A percentile compares a stretch with the other conserved stretches of the same genome.
These are phyloP conservation scores for Atta cephalotes DNA, from an alignment of 1,140 invertebrate species.

Conservation along the genomic window DNA sequence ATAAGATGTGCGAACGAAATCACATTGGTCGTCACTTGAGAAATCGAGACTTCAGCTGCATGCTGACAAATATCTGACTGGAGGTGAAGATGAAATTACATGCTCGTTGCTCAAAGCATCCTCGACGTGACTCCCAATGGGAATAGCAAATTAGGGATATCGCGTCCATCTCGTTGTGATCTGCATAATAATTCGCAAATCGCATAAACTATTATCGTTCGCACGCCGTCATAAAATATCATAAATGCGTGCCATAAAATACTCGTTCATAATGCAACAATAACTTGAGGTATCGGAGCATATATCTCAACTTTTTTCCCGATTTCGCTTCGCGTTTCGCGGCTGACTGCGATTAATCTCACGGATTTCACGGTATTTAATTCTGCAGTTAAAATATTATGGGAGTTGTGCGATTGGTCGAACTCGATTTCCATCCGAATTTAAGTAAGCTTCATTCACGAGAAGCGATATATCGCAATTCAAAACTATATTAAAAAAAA, in stretches of 20 bases:
- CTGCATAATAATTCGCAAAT: slow-evolving; percentile 58
- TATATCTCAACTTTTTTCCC: slow-evolving; percentile 5
- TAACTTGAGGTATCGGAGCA: slow-evolving; percentile 16
- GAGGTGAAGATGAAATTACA: slow-evolving; percentile 54
- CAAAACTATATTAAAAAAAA: neutral
- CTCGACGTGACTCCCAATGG: slow-evolving; percentile 51
- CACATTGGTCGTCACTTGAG: neutral
- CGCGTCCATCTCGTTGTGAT: slow-evolving; percentile 22
- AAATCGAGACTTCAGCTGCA: neutral
- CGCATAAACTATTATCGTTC: neutral
- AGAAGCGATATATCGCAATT: neutral
- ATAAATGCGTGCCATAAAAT: neutral
- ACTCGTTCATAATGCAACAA: neutral
- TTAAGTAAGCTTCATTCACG: neutral
- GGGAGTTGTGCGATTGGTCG: neutral
- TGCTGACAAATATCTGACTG: slow-evolving; percentile 20
- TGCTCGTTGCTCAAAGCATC: slow-evolving; percentile 54
- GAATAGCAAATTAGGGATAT: slow-evolving; percentile 51
- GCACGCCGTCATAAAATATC: neutral
- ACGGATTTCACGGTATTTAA: neutral
- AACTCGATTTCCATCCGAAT: neutral
- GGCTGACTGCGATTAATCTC: slow-evolving; percentile 18
- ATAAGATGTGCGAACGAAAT: neutral
- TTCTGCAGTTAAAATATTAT: neutral
- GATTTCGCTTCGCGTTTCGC: slow-evolving; percentile 6